Base-by-base conservation (phyloP, 1,140 invertebrate species). In the Trachymyrmex cornetzi region DNA sequence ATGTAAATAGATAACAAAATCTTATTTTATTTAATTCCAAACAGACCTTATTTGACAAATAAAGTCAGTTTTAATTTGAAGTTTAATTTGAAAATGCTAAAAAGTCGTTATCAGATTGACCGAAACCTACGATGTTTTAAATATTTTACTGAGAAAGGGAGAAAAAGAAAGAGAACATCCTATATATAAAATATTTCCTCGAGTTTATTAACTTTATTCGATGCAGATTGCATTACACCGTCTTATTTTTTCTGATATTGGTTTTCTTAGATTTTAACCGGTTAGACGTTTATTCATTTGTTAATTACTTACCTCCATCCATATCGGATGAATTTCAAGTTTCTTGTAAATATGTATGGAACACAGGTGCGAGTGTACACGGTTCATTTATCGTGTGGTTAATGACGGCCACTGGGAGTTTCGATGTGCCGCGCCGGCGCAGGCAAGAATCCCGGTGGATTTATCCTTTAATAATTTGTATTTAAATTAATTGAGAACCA, bases 321-420 rank as follows among this genome's bases (percentile, higher is more conserved):
- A n/a, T 22, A 27, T 72, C 22, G 59, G 55, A 84, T 72, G 57
- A 71, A 71, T 77, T 66, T 80, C 57, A 74, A 69, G 55, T 24
- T 48, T 75, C 59, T 61, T 85, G 86, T 85, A 88, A 91, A 91
- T 87, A 86, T 55, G 87, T 84, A 80, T 38, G 59, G 85, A 89
- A 87, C 87, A 89, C 87, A 89, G 87, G 81, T 91, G 88, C 82
- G 27, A 81, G 69, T 66, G 75, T 86, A 77, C 87, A 63, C 81
- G 77, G 86, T 90, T 92, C 86, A 88, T 91, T 92, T 89, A 90
- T 69, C 67, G 77, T 57, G 67, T 80, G 61, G 84, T 89, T 91
- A 91, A 92, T 92, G 89, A 90, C 72, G 86, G 61, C 84, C 75
- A 77, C 53, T 30, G 72, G 64, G 61, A 67, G 27, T 14, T 57